Conservation (phyloP, 2,888 invertebrate species). For the Megaustenia siamemsis region DNA sequence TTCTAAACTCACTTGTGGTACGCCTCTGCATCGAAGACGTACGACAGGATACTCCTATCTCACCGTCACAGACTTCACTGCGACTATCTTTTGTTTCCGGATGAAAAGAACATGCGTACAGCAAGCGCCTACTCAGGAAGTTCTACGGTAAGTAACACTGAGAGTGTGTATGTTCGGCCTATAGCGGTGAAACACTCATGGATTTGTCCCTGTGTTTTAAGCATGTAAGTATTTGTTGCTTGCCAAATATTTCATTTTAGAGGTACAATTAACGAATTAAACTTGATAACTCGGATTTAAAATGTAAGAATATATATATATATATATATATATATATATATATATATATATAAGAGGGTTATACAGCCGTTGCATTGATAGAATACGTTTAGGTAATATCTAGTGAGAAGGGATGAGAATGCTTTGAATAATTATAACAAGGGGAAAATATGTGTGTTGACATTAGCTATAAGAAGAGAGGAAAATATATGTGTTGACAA, state of each 20-base stretch:
- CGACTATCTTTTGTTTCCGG: not conserved
- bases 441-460: too few species aligned
- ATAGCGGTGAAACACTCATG: not conserved
- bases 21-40: constrained; percentile 21
- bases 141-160: not conserved
- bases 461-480: constrained; percentile 25
- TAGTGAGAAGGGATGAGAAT: too few species aligned
- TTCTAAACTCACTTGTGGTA: too few species aligned
- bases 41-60: constrained; percentile 18
- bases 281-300: not conserved
- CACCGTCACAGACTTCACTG: constrained; percentile 11
- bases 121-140: not conserved
- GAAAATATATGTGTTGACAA: too few species aligned
- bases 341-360: too few species aligned
- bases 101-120: not conserved
- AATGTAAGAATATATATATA: too few species aligned
- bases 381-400: too few species aligned
- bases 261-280: too few species aligned
- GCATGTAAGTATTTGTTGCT: constrained; percentile 4
- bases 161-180: not conserved
- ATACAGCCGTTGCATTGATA: too few species aligned
- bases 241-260: not conserved
- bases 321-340: too few species aligned
- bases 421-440: too few species aligned
- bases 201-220: not conserved